These are phyloP conservation scores for Drosophila azteca DNA, from an alignment of 1,140 invertebrate species.

Conservation along the genomic window DNA sequence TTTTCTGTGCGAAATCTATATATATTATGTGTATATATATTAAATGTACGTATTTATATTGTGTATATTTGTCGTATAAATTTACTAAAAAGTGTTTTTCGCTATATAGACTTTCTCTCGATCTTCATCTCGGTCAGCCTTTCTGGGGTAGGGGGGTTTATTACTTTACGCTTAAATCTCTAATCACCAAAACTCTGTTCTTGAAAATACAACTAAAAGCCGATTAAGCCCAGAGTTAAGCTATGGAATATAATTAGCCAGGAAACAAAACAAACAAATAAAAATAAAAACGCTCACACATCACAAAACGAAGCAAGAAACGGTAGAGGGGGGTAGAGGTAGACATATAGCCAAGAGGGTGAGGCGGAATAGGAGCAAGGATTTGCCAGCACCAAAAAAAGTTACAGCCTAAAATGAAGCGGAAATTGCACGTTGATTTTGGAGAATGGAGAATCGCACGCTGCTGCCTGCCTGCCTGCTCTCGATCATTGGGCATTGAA, in stretches of 20 bases:
- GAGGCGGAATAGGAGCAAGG: neutral
- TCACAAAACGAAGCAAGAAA: constrained; percentile 14
- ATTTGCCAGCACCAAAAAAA: too few species aligned
- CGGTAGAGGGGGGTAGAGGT: too few species aligned
- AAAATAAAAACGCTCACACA: neutral
- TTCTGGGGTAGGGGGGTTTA: neutral
- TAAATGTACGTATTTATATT: constrained; percentile 20
- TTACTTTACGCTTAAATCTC: constrained; percentile 54
- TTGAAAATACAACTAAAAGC: constrained; percentile 19
- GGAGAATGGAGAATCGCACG: too few species aligned
- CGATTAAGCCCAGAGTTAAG: constrained; percentile 30
- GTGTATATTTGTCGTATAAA: constrained; percentile 49
- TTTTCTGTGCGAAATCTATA: neutral
- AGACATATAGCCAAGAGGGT: neutral
- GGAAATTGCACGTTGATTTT: too few species aligned
- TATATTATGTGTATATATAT: constrained; percentile 32
- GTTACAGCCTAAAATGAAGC: too few species aligned
- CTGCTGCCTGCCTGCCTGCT: constrained; percentile 7
- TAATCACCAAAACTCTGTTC: constrained; percentile 42
- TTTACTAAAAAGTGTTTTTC: constrained; percentile 57
- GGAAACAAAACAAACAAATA: constrained; percentile 32
- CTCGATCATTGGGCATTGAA: neutral
- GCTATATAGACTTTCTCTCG: constrained; percentile 25
- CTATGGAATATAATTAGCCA: constrained; percentile 23
- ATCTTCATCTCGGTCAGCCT: constrained; percentile 17